A percentile compares a stretch with the other conserved stretches of the same genome.
These are phyloP conservation scores for Centropyge bicolor DNA, from an alignment of 2,797 vertebrate genomes.

Conservation along the genomic window DNA sequence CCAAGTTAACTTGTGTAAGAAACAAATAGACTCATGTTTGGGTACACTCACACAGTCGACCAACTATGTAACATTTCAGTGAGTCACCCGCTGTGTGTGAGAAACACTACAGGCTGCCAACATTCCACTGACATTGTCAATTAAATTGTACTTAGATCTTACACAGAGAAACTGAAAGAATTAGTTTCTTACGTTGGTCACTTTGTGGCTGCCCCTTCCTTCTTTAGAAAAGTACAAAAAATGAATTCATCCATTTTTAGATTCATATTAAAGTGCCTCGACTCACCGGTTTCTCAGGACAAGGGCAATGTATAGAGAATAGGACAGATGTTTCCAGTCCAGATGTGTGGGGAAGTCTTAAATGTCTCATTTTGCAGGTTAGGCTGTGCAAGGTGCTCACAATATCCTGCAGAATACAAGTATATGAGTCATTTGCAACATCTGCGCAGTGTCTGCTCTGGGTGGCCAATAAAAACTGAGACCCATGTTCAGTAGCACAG, in stretches of 20 bases:
- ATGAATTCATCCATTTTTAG: background rate
- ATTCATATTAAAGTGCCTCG: background rate
- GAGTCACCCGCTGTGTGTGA: slow-evolving; percentile 44
- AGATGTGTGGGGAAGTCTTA: rapidly evolving
- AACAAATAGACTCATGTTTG: slow-evolving; percentile 25
- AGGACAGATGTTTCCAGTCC: rapidly evolving
- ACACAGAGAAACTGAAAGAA: slow-evolving; percentile 1
- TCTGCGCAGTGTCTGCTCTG: background rate
- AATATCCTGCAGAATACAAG: slow-evolving; percentile 49
- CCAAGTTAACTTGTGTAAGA: background rate
- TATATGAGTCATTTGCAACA: background rate
- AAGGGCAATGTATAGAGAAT: slow-evolving; percentile 29
- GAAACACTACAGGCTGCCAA: slow-evolving; percentile 42
- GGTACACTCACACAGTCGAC: background rate
- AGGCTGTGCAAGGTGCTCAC: slow-evolving; percentile 42
- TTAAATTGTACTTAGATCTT: slow-evolving; percentile 2
- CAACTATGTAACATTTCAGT: slow-evolving; percentile 14
- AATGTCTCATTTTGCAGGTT: slow-evolving; percentile 61
- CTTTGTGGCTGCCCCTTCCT: background rate
- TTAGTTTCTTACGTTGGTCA: background rate
- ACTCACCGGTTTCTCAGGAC: slow-evolving; percentile 61
- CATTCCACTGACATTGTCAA: slow-evolving; percentile 27
- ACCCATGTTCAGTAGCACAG: background rate
- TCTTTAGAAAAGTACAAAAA: background rate
- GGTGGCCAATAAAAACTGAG: slow-evolving; percentile 10